A percentile compares a stretch with the other conserved stretches of the same genome.
Evolutionary conservation across 2,797 vertebrate species (phyloP).

Genomic region (Ctenopoma kingsleyae): DNA sequence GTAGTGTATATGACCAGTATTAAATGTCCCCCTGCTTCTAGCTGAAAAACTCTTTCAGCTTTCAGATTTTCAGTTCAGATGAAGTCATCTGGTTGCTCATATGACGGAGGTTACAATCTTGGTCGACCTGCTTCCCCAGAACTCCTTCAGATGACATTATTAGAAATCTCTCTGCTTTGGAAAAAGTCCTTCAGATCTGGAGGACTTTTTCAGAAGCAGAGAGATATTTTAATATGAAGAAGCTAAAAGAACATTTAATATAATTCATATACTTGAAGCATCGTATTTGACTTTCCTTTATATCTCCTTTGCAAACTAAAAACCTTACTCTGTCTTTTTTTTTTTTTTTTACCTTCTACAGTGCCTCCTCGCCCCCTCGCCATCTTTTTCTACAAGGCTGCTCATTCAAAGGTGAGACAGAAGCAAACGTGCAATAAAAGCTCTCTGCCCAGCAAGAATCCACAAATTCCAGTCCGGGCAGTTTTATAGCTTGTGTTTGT

Average conservation of each 20-base stretch:
- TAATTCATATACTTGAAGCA: background rate
- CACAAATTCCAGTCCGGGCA: slow-evolving; percentile 26
- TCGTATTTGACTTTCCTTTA: background rate
- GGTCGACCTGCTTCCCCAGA: too few species aligned
- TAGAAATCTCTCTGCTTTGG: too few species aligned
- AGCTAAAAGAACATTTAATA: too few species aligned
- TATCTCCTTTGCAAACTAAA: background rate
- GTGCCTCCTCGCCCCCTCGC: slow-evolving; percentile 93
- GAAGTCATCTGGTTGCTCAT: too few species aligned
- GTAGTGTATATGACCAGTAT: background rate
- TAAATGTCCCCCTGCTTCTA: too few species aligned
- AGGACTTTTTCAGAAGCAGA: too few species aligned
- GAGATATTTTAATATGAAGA: too few species aligned
- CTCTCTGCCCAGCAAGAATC: slow-evolving; percentile 14
- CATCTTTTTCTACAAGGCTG: slow-evolving; percentile 94
- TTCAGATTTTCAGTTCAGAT: too few species aligned
- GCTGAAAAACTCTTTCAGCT: too few species aligned
- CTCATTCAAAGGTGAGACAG: slow-evolving; percentile 94
- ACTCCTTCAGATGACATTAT: too few species aligned
- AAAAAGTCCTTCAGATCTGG: too few species aligned
- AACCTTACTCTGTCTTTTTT: slow-evolving; percentile 22
- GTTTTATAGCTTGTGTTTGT: slow-evolving; percentile 60
- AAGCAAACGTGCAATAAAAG: slow-evolving; percentile 16
- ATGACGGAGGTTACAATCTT: too few species aligned
- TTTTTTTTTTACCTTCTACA: slow-evolving; percentile 63